Conservation (phyloP, 2,797 vertebrate genomes). For the Moxostoma hubbsi region DNA sequence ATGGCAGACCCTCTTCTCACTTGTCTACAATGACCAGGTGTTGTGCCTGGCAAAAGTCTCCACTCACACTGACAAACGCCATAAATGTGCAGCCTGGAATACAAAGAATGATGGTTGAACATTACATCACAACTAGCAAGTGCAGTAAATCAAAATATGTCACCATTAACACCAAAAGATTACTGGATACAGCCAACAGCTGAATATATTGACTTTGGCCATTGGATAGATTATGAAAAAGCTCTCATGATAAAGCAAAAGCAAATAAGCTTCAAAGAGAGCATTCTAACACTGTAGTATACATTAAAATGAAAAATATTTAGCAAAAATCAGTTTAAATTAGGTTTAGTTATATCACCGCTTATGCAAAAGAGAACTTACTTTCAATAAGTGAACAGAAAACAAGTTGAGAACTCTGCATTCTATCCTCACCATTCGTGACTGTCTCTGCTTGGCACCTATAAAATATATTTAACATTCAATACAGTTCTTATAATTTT, state of each 20-base stretch:
- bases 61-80: constrained; percentile 94
- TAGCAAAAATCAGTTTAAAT: not conserved
- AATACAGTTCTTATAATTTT: not conserved
- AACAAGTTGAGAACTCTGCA: constrained; percentile 75
- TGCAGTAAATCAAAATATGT: constrained; percentile 19
- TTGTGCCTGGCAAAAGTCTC: constrained; percentile 99
- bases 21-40: constrained; percentile 94
- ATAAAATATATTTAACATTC: constrained; percentile 12
- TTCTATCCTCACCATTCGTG: constrained; percentile 81
- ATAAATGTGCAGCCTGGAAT: constrained; percentile 91
- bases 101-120: constrained; percentile 67
- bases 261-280: not conserved
- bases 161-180: constrained; percentile 38
- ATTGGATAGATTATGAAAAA: not conserved
- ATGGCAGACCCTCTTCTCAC: constrained; percentile 79
- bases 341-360: not conserved
- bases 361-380: constrained; percentile 39
- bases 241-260: not conserved
- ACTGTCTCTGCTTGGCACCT: constrained; percentile 66
- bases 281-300: not conserved
- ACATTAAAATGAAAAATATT: not conserved
- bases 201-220: constrained; percentile 4
- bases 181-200: constrained; percentile 32
- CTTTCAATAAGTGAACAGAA: constrained; percentile 79
- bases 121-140: constrained; percentile 16